Conservation (phyloP, 1,140 invertebrate genomes). For the Reticulitermes speratus region DNA sequence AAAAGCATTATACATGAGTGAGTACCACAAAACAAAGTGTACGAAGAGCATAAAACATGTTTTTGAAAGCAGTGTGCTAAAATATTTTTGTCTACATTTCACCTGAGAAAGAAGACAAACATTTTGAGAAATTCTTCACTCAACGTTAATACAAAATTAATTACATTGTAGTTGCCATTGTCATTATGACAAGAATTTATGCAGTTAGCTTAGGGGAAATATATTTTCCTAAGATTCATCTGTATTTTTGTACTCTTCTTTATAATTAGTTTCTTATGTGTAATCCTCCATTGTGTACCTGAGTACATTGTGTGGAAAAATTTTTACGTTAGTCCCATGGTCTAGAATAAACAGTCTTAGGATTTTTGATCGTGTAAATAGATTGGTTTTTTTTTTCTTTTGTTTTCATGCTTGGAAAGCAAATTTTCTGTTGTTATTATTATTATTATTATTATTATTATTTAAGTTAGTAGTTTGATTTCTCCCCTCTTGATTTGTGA, state of each 20-base stretch:
- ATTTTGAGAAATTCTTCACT: neutral
- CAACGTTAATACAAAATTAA: neutral
- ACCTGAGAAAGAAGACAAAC: neutral
- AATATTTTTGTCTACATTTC: neutral
- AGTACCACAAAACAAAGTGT: neutral
- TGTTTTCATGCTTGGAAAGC: neutral
- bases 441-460: neutral
- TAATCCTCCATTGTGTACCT: slow-evolving; percentile 21
- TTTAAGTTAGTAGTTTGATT: neutral
- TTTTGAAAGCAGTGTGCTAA: neutral
- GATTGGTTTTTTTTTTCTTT: neutral
- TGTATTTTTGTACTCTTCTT: slow-evolving; percentile 33
- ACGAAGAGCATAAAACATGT: neutral
- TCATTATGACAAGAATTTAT: neutral
- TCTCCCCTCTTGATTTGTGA: neutral
- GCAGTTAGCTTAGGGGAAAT: slow-evolving; percentile 16
- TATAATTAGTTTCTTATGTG: slow-evolving; percentile 20
- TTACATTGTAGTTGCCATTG: neutral
- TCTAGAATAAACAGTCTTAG: neutral
- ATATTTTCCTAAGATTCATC: slow-evolving; percentile 28
- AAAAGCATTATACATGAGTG: neutral
- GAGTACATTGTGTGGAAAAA: slow-evolving; percentile 24
- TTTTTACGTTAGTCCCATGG: neutral
- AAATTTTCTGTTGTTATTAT: neutral
- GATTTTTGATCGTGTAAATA: neutral